phyloP scores from a whole-genome alignment of 2,888 invertebrate species.

The Cetonia aurata region DNA sequence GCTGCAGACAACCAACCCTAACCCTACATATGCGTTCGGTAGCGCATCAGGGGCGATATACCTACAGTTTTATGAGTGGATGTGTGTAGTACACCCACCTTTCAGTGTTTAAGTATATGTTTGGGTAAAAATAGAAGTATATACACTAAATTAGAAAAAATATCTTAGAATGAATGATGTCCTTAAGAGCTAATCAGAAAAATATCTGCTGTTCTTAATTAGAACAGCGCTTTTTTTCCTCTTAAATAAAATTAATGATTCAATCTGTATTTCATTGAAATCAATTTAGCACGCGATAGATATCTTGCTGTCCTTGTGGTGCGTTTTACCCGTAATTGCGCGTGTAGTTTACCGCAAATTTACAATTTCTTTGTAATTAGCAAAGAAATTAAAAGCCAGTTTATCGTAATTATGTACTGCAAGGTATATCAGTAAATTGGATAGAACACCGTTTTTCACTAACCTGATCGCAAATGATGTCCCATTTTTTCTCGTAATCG shows the following conservation, averaged over 20 bases:
- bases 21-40: too few relatives aligned
- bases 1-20: too few relatives aligned
- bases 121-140: too few relatives aligned
- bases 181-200: background rate
- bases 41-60: too few relatives aligned
- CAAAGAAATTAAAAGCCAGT: background rate
- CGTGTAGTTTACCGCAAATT: background rate
- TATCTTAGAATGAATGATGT: background rate
- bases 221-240: constrained; percentile 7
- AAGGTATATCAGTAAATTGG: background rate
- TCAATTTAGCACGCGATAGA: constrained; percentile 1
- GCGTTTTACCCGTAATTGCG: background rate
- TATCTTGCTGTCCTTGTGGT: constrained; percentile 12
- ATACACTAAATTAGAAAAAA: background rate
- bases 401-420: constrained; percentile 4
- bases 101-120: too few relatives aligned
- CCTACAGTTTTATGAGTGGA: too few relatives aligned
- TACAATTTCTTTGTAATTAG: constrained; percentile 23
- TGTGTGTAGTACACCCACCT: too few relatives aligned
- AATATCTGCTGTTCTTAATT: background rate
- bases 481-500: constrained; percentile 99
- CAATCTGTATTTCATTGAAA: background rate
- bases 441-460: constrained; percentile 56
- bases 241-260: constrained; percentile 11
- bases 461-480: constrained; percentile 99